Percentiles rank a stretch among this genome's conserved stretches.
Conservation (phyloP, 2,797 vertebrate genomes). For the Sebastes wilsoni region DNA sequence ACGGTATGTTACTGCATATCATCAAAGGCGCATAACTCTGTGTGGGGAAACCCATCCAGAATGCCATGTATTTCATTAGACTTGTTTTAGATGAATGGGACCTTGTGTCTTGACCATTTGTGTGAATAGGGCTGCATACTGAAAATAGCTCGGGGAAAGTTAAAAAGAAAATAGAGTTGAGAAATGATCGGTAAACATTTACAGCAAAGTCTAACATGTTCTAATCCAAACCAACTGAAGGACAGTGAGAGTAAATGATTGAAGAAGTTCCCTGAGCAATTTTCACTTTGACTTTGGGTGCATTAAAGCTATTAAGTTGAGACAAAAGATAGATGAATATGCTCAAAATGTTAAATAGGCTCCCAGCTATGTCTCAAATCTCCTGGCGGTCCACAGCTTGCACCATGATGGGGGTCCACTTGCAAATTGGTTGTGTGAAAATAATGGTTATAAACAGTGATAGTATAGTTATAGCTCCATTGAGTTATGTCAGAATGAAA, state of each 20-base stretch:
- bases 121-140: slow-evolving; percentile 13
- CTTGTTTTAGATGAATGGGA: slow-evolving; percentile 18
- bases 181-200: neutral
- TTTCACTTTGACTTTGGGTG: slow-evolving; percentile 2
- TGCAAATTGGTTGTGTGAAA: neutral
- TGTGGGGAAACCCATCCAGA: slow-evolving; percentile 3
- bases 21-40: slow-evolving; percentile 3
- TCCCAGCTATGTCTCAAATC: neutral
- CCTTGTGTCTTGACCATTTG: slow-evolving; percentile 5
- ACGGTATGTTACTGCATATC: slow-evolving; percentile 67
- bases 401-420: slow-evolving; percentile 21
- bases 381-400: neutral
- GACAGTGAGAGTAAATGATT: neutral
- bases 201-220: neutral
- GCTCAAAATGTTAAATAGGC: neutral
- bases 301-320: neutral
- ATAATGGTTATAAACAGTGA: neutral
- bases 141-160: slow-evolving; percentile 8
- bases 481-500: neutral
- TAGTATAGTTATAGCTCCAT: neutral
- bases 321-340: neutral
- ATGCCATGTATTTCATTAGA: neutral
- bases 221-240: neutral
- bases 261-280: neutral
- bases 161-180: neutral